Percentiles rank a stretch among this genome's conserved stretches.
Evolutionary conservation across 2,797 vertebrate genomes (phyloP).

Genomic region (Cheirogaleus major): DNA sequence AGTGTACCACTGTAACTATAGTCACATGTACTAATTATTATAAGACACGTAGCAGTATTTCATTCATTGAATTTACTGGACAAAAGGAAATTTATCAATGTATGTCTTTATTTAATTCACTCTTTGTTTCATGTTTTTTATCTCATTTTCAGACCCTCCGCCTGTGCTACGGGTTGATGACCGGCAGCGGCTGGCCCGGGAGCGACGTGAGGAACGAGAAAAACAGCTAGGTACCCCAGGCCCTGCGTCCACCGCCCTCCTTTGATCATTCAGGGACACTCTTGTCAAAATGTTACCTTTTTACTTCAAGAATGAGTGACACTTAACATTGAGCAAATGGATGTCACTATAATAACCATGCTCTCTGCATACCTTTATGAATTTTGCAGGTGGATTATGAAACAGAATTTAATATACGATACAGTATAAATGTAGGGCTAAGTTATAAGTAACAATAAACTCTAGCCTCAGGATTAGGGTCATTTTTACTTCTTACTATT

Average conservation of each 20-base stretch:
- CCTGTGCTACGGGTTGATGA: conserved; percentile 93
- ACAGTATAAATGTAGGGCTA: neutral
- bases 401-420: neutral
- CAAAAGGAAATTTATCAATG: neutral
- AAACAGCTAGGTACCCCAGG: conserved; percentile 91
- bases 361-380: neutral
- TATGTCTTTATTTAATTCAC: neutral
- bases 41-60: neutral
- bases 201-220: conserved; percentile 93
- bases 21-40: neutral
- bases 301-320: neutral
- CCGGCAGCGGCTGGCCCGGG: conserved; percentile 93
- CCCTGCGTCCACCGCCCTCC: fast-evolving
- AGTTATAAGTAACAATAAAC: neutral
- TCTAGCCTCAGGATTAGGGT: neutral
- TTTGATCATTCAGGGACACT: neutral
- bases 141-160: conserved; percentile 79
- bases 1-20: neutral
- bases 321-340: neutral
- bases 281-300: neutral
- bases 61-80: neutral
- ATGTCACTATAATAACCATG: neutral
- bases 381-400: neutral
- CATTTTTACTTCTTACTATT: neutral
- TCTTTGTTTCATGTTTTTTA: neutral